A percentile compares a stretch with the other conserved stretches of the same genome.
phyloP scores from a whole-genome alignment of 2,797 vertebrate genomes.

The Argentina silus region DNA sequence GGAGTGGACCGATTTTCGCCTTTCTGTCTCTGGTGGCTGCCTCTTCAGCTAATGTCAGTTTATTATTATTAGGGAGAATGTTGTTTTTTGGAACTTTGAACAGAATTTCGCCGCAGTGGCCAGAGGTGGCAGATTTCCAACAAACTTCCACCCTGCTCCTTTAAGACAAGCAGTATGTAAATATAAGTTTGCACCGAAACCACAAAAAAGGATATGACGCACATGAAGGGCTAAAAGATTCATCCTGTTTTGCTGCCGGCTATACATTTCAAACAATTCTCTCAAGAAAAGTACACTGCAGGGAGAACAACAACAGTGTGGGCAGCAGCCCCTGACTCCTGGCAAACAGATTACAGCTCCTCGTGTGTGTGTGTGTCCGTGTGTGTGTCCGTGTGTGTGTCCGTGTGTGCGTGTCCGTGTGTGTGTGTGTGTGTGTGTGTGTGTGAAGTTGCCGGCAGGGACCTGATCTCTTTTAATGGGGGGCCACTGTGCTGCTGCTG shows the following conservation, averaged over 20 bases:
- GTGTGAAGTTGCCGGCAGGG: slow-evolving; percentile 52
- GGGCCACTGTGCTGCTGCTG: slow-evolving; percentile 75
- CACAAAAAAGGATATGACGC: slow-evolving; percentile 57
- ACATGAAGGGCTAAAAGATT: slow-evolving; percentile 58
- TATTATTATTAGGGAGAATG: no score
- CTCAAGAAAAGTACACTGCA: slow-evolving; percentile 64
- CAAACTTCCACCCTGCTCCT: no score
- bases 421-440: slow-evolving; percentile 46
- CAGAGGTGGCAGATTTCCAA: no score
- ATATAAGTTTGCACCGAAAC: slow-evolving; percentile 50
- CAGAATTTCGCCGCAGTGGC: no score
- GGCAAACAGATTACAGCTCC: slow-evolving; percentile 41
- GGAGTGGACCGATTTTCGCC: not conserved
- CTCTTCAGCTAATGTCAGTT: not conserved
- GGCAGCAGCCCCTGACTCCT: slow-evolving; percentile 62
- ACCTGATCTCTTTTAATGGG: slow-evolving; percentile 65
- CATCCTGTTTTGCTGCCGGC: slow-evolving; percentile 62
- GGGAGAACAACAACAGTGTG: slow-evolving; percentile 64
- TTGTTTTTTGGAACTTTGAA: no score
- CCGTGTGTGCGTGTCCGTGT: slow-evolving; percentile 26
- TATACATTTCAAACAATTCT: slow-evolving; percentile 58
- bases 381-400: slow-evolving; percentile 42
- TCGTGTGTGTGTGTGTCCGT: slow-evolving; percentile 9
- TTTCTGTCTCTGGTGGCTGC: not conserved
- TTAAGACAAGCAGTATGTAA: no score